phyloP scores from a whole-genome alignment of 2,797 vertebrate genomes.

The Rhynchonycteris naso region DNA sequence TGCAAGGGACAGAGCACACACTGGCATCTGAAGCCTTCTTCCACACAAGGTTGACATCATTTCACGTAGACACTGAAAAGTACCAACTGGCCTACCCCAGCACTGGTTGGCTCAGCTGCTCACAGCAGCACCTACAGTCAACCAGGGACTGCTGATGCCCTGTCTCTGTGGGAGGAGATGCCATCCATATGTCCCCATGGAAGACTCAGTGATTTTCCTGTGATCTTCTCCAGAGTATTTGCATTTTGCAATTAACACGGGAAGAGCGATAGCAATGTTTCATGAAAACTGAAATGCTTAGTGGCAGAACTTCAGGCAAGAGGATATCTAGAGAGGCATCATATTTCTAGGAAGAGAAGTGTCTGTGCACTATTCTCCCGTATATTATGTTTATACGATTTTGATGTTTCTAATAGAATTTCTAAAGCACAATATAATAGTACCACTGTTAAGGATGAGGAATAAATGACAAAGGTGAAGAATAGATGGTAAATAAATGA shows the following conservation, averaged over 20 bases:
- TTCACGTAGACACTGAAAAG: not conserved
- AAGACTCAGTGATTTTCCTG: not conserved
- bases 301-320: not conserved
- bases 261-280: not conserved
- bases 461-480: not conserved
- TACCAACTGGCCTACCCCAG: not conserved
- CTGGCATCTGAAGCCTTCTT: not conserved
- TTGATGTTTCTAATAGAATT: not conserved
- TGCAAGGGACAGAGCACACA: constrained; percentile 65
- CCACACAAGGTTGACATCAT: too few relatives aligned
- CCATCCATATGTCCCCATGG: not conserved
- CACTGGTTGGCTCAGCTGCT: not conserved
- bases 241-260: not conserved
- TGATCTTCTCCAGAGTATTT: not conserved
- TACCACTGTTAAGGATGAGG: not conserved
- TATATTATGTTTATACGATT: not conserved
- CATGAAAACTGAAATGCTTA: not conserved
- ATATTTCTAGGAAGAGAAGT: not conserved
- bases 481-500: not conserved
- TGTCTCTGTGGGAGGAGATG: not conserved
- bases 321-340: not conserved
- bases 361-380: not conserved
- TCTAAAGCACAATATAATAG: constrained; percentile 11
- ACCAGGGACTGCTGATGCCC: not conserved
- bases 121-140: not conserved